A percentile compares a stretch with the other conserved stretches of the same genome.
These are phyloP conservation scores for Heliconius nattereri DNA, from an alignment of 1,140 invertebrate species.

Conservation along the genomic window DNA sequence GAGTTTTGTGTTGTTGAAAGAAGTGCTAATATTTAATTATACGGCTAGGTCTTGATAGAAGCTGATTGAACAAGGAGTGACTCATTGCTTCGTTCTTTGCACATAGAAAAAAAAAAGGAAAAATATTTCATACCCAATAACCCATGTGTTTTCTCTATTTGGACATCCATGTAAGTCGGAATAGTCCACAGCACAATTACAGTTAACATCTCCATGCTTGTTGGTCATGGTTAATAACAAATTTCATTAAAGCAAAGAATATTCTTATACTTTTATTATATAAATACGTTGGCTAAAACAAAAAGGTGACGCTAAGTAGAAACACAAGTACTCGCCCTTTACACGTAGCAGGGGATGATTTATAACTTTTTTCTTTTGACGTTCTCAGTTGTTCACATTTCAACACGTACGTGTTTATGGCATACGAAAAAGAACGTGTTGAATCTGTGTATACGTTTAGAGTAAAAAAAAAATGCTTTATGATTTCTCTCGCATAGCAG, in stretches of 20 bases:
- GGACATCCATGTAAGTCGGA: too few species aligned
- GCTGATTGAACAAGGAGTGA: too few species aligned
- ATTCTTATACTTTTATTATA: not conserved
- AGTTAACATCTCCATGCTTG: too few species aligned
- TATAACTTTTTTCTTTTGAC: conserved; percentile 9
- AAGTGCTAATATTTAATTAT: too few species aligned
- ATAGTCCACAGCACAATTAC: too few species aligned
- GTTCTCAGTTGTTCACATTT: conserved; percentile 13
- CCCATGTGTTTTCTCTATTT: too few species aligned
- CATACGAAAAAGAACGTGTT: not conserved
- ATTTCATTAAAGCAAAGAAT: too few species aligned
- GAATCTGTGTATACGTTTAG: not conserved
- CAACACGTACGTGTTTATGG: not conserved
- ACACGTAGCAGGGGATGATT: not conserved
- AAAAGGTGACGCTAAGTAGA: conserved; percentile 1
- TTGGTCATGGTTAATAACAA: too few species aligned
- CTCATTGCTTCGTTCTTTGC: too few species aligned
- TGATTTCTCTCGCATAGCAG: too few species aligned
- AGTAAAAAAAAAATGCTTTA: not conserved
- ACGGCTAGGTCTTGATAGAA: too few species aligned
- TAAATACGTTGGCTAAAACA: not conserved
- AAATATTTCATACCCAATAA: not conserved
- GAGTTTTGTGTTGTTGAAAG: not conserved
- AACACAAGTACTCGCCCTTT: conserved; percentile 8
- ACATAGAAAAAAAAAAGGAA: not conserved